Percentiles rank a stretch among this genome's conserved stretches.
phyloP scores from a whole-genome alignment of 2,113 vertebrate species.

The Xenopus tropicalis region DNA sequence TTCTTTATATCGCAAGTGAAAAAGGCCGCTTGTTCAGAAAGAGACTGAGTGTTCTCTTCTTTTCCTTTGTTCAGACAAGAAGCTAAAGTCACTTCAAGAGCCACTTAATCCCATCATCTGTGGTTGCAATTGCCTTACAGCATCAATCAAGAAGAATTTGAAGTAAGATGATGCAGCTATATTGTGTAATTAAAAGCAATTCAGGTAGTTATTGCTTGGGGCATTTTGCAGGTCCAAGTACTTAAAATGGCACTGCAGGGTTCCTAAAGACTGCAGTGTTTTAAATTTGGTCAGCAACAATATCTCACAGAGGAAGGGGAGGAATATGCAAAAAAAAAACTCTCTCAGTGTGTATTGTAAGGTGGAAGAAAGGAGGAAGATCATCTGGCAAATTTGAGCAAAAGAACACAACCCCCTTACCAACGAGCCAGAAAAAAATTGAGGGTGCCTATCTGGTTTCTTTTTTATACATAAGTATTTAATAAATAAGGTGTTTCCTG shows the following conservation, averaged over 20 bases:
- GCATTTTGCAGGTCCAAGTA: slow-evolving; percentile 76
- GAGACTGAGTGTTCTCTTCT: slow-evolving; percentile 77
- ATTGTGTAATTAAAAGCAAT: slow-evolving; percentile 90
- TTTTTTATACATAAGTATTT: too few species aligned
- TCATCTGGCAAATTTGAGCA: slow-evolving; percentile 59
- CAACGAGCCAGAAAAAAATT: slow-evolving; percentile 60
- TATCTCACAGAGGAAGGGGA: slow-evolving; percentile 63
- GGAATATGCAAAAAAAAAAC: slow-evolving; percentile 61
- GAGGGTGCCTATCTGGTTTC: slow-evolving; percentile 44
- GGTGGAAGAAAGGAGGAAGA: slow-evolving; percentile 62
- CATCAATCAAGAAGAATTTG: slow-evolving; percentile 86
- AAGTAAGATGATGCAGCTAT: slow-evolving; percentile 82
- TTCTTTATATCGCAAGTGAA: slow-evolving; percentile 68
- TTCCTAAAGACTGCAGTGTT: slow-evolving; percentile 71
- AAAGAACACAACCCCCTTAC: slow-evolving; percentile 61
- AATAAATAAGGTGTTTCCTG: too few species aligned
- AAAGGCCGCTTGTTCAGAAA: slow-evolving; percentile 69
- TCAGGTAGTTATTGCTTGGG: slow-evolving; percentile 83
- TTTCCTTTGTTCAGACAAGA: slow-evolving; percentile 82
- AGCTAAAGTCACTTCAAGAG: slow-evolving; percentile 97
- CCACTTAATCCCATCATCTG: slow-evolving; percentile 96
- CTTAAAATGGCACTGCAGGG: slow-evolving; percentile 72
- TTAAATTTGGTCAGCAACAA: slow-evolving; percentile 75
- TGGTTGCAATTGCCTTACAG: slow-evolving; percentile 88
- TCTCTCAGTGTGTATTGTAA: slow-evolving; percentile 61